A percentile compares a stretch with the other conserved stretches of the same genome.
Conservation (phyloP, 2,888 invertebrate genomes). For the Melolontha melolontha region DNA sequence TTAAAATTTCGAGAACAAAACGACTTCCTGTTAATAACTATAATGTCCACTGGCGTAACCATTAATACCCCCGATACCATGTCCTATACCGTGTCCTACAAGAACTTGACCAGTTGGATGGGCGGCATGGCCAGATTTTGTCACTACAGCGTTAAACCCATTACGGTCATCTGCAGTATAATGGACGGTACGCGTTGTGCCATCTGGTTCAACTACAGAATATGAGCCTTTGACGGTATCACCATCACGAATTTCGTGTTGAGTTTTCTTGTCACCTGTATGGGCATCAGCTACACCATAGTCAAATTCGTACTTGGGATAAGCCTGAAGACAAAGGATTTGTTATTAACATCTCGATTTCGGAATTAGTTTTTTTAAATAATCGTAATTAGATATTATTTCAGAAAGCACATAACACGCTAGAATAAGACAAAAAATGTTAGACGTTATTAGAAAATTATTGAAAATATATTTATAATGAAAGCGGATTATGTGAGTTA, state of each 20-base stretch:
- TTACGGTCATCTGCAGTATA: conserved; percentile 72
- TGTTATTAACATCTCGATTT: too few species aligned
- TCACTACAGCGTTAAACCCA: conserved; percentile 74
- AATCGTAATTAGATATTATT: too few species aligned
- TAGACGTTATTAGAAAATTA: too few species aligned
- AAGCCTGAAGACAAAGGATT: conserved; percentile 59
- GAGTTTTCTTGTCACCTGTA: conserved; percentile 70
- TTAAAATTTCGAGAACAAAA: conserved; percentile 3
- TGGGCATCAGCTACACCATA: conserved; percentile 71
- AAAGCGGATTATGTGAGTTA: too few species aligned
- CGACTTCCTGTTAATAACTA: conserved; percentile 15
- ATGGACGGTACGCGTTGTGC: conserved; percentile 73
- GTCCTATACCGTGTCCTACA: conserved; percentile 25
- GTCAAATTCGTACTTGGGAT: conserved; percentile 70
- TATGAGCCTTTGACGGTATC: conserved; percentile 73
- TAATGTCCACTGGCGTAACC: conserved; percentile 27
- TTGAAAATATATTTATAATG: too few species aligned
- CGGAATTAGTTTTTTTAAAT: too few species aligned
- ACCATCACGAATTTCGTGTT: conserved; percentile 69
- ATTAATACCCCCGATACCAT: conserved; percentile 7
- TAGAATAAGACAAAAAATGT: too few species aligned
- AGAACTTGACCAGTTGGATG: conserved; percentile 48
- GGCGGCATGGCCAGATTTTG: conserved; percentile 63
- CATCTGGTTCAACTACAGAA: conserved; percentile 74
- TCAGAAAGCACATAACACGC: too few species aligned